Evolutionary conservation across 2,888 invertebrate genomes (phyloP), one percentile per base, ranked within the genome.

Genomic region (Mythimna vitellina): DNA sequence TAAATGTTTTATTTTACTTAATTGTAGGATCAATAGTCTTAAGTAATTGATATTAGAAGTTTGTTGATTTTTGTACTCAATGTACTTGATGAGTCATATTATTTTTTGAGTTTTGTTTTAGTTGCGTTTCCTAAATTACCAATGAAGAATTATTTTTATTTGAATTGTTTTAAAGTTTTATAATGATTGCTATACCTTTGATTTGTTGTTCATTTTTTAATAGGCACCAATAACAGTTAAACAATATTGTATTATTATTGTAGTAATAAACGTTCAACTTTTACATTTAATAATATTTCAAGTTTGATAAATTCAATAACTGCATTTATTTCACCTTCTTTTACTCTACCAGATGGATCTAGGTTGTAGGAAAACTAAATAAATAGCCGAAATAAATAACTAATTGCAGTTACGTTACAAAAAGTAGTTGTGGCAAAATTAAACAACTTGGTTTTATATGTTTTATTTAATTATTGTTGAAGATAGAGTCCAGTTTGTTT

Each of bases 61-160:
- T 63, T 63, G 62, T 63, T 63, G 62, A 63, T 63, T 63, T 25
- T 25, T 63, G 62, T 63, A 63, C 62, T 63, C 62, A 49, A 63
- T 63, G 62, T 49, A 49, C 62, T 46, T 62, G 61, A 62, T 62
- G 61, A 25, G 61, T 62, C 46, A 61, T 58, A 58, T 61, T 62
- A 62, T 62, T 29, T 49, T 62, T 46, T 29, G 49, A 62, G 49
- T 63, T 49, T 29, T 62, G 25, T 62, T 46, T 62, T 29, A 25
- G 42, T 61, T 42, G 38, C 46, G 42, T 25, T 46, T 61, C 25
- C 42, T 46, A 25, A 61, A 61, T 61, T 61, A 61, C 42, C 38
- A 38, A 38, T 38, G 38, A 38, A 38, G 42, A 42, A 46, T 46
- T 61, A 25, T 46, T 61, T 61, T 61, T 61, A 61, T 46, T 61